phyloP scores from a whole-genome alignment of 1,140 invertebrate genomes.

The Octopus sinensis region DNA sequence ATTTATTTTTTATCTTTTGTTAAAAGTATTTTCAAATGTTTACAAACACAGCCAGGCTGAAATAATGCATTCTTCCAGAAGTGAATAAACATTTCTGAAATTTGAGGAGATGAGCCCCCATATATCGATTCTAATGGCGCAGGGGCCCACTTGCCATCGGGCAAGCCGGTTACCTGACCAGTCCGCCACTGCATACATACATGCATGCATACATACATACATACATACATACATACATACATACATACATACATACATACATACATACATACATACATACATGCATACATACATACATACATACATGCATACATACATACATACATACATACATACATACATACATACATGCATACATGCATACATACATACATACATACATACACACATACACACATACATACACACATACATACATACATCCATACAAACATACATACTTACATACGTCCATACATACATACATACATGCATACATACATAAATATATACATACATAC shows the following conservation, averaged over 20 bases:
- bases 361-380: constrained; percentile 21
- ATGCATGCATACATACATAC: constrained; percentile 21
- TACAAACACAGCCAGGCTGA: too few species aligned
- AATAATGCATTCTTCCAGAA: too few species aligned
- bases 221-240: constrained; percentile 8
- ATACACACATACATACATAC: constrained; percentile 15
- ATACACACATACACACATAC: constrained; percentile 11
- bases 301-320: neutral
- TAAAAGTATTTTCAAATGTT: too few species aligned
- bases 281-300: constrained; percentile 2
- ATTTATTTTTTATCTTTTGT: too few species aligned
- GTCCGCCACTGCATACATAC: neutral
- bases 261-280: neutral
- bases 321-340: neutral
- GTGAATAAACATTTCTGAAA: too few species aligned
- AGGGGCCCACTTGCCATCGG: too few species aligned
- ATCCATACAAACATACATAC: neutral
- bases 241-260: constrained; percentile 17
- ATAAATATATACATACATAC: neutral
- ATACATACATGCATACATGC: neutral
- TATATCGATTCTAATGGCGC: too few species aligned
- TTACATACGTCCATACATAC: neutral
- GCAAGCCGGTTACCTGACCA: too few species aligned
- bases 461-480: neutral
- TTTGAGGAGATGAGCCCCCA: too few species aligned